Evolutionary conservation across 2,888 invertebrate genomes (phyloP), one percentile per base, ranked within the genome.

Genomic region (Meteorus colon): DNA sequence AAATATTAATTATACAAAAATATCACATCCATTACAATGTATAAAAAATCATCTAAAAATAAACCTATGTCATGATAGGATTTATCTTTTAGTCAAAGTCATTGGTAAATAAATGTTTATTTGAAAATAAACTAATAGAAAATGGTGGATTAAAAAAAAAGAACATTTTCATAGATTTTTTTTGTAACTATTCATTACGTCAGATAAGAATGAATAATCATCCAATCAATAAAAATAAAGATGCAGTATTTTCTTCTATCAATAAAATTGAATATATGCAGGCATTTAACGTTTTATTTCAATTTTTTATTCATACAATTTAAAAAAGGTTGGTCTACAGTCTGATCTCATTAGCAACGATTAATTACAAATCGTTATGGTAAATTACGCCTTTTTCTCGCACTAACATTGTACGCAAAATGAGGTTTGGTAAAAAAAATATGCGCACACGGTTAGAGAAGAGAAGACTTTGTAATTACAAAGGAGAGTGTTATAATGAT

Each of bases 311-410:
- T 14, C 2, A n/a, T n/a, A 48, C n/a, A 5, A 48, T 48, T 16
- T 8, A 60, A 14, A 60, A 55, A 55, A 71, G 24, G 24, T 24
- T 68, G 48, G 16, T 62, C 66, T 73, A 55, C 72, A 71, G 66
- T 55, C 63, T 60, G 74, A 63, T 77, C 85, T 87, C 83, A 86
- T 88, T 86, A 86, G 81, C 73, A 75, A 63, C 80, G 82, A 86
- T 87, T 87, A 87, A 87, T 88, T 87, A 83, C 85, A 78, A 82
- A 78, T 78, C 83, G 81, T 85, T 85, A 83, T 82, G 80, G 83
- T 86, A 6, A 87, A 85, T 84, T 84, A 87, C 84, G 84, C 85
- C 84, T 84, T 83, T 84, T 83, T 82, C 81, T 81, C 82, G 78
- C 81, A 41, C 41, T 78, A 41, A 5, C 55, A 55, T 60, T 68